Conservation (phyloP, 2,797 vertebrate species). For the Loriculus beryllinus region DNA sequence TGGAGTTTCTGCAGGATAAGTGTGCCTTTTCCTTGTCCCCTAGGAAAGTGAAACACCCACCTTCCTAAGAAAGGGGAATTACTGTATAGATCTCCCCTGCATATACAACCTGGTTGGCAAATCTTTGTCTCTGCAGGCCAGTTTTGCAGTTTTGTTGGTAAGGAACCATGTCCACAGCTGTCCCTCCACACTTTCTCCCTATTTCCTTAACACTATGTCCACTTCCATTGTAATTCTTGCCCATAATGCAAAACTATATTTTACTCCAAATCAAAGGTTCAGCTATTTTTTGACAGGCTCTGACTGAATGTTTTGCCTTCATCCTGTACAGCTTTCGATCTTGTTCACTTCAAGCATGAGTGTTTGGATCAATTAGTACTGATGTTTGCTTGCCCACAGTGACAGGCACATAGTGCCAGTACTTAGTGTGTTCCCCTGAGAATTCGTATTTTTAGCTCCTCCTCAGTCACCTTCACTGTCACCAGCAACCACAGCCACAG, state of each 20-base stretch:
- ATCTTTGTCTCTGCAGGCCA: accelerated
- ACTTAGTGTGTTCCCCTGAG: background rate
- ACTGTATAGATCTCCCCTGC: background rate
- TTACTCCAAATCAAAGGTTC: background rate
- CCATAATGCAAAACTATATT: background rate
- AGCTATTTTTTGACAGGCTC: background rate
- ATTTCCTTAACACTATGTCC: background rate
- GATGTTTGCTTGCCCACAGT: background rate
- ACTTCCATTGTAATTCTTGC: background rate
- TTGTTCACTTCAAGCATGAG: background rate
- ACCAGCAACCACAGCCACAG: background rate
- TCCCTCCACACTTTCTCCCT: background rate
- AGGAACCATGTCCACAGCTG: background rate
- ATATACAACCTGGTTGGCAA: background rate
- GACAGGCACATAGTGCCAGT: background rate
- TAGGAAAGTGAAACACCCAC: background rate
- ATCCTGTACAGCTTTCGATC: background rate
- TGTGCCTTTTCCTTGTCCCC: background rate
- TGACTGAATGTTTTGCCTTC: background rate
- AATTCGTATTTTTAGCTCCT: conserved; percentile 46
- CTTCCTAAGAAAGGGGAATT: background rate
- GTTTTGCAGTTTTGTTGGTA: background rate
- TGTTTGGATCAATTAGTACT: conserved; percentile 31
- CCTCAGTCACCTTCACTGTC: conserved; percentile 43
- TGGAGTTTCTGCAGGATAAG: background rate